Evolutionary conservation across 2,113 vertebrate species (phyloP).

Genomic region (Mola mola): DNA sequence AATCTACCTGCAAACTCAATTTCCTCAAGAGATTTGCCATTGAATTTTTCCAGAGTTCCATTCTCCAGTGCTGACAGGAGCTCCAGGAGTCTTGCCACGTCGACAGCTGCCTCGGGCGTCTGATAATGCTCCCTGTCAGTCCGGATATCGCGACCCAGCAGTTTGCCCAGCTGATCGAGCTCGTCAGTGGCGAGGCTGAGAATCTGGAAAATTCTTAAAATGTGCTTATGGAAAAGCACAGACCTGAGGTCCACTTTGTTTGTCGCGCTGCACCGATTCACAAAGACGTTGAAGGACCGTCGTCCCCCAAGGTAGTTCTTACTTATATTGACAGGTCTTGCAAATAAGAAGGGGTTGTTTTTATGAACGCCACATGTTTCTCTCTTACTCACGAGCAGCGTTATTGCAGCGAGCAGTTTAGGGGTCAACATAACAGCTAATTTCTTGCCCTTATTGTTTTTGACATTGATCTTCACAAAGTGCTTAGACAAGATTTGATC

Average conservation of each 20-base stretch:
- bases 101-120: slow-evolving; percentile 43
- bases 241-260: slow-evolving; percentile 26
- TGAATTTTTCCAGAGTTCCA: slow-evolving; percentile 17
- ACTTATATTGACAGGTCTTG: neutral
- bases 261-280: slow-evolving; percentile 20
- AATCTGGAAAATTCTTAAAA: slow-evolving; percentile 54
- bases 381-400: slow-evolving; percentile 45
- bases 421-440: slow-evolving; percentile 24
- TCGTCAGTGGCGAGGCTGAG: slow-evolving; percentile 49
- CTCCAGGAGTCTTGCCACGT: slow-evolving; percentile 58
- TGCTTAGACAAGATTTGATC: slow-evolving; percentile 51
- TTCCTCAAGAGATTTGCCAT: slow-evolving; percentile 70
- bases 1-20: slow-evolving; percentile 64
- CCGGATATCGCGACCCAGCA: slow-evolving; percentile 49
- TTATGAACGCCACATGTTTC: slow-evolving; percentile 23
- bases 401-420: slow-evolving; percentile 28
- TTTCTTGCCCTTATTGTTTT: neutral
- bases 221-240: slow-evolving; percentile 18
- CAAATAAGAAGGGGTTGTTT: slow-evolving; percentile 55
- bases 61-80: slow-evolving; percentile 54
- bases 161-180: slow-evolving; percentile 33
- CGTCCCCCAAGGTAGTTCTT: neutral
- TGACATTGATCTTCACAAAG: slow-evolving; percentile 6
- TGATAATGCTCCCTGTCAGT: slow-evolving; percentile 54
- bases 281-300: neutral